Percentiles rank a stretch among this genome's conserved stretches.
These are phyloP conservation scores for Lindbergichthys nudifrons DNA, from an alignment of 2,797 vertebrate species.

Conservation along the genomic window DNA sequence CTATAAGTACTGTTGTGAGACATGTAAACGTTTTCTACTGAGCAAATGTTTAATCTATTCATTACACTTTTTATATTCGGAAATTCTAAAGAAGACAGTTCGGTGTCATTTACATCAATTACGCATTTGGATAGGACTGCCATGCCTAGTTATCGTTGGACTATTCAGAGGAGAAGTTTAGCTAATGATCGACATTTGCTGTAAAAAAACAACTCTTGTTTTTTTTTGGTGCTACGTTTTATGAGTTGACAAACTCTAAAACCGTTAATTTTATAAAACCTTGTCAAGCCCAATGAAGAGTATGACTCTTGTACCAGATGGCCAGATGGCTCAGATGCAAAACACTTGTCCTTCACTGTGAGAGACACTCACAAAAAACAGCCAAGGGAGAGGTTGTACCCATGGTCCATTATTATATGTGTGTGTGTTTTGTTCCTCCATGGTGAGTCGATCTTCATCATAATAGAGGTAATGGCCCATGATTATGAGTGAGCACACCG, in stretches of 20 bases:
- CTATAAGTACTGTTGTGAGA: too few relatives aligned
- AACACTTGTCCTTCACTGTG: slow-evolving; percentile 20
- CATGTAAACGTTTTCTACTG: too few relatives aligned
- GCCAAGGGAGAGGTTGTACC: not conserved
- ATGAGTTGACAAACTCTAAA: not conserved
- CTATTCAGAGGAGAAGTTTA: not conserved
- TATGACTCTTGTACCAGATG: slow-evolving; percentile 5
- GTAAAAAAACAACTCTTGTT: not conserved
- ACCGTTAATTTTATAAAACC: not conserved
- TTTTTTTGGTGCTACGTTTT: not conserved
- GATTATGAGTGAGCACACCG: slow-evolving; percentile 41
- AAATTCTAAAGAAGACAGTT: too few relatives aligned
- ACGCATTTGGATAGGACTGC: too few relatives aligned
- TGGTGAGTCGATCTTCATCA: slow-evolving; percentile 11
- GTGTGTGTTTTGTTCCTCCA: not conserved
- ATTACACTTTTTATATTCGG: too few relatives aligned
- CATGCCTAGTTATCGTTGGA: not conserved
- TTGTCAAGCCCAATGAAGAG: not conserved
- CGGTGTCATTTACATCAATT: too few relatives aligned
- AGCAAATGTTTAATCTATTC: too few relatives aligned
- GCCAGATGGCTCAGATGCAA: slow-evolving; percentile 20
- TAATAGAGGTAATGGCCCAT: slow-evolving; percentile 51
- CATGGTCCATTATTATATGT: not conserved
- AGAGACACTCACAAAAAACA: not conserved
- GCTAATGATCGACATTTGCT: not conserved